Evolutionary conservation across 2,888 invertebrate species (phyloP).

Genomic region (Chrysolina americana): DNA sequence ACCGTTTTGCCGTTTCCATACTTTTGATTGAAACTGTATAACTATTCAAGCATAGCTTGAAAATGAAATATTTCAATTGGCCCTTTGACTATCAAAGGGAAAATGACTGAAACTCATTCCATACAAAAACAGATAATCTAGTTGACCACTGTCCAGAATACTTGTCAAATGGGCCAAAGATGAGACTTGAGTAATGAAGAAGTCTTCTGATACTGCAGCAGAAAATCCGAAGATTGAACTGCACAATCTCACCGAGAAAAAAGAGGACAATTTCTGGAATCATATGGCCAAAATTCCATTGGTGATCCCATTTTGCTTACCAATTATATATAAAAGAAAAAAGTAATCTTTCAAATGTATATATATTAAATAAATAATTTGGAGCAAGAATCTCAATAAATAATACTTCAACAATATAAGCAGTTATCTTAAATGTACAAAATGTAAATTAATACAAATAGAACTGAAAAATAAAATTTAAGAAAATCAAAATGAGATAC

Average conservation of each 20-base stretch:
- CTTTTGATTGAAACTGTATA: no score
- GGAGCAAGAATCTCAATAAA: slow-evolving; percentile 46
- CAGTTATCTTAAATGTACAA: slow-evolving; percentile 31
- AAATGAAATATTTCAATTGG: no score
- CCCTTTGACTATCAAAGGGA: no score
- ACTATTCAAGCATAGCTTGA: no score
- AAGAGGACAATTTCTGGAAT: slow-evolving; percentile 43
- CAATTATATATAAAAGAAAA: slow-evolving; percentile 48
- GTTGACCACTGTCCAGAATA: slow-evolving; percentile 2
- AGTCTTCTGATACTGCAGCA: neutral
- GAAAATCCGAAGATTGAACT: neutral
- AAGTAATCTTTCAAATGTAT: slow-evolving; percentile 45
- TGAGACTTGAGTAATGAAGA: slow-evolving; percentile 17
- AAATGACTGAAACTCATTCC: no score
- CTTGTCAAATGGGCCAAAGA: neutral
- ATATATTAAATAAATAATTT: slow-evolving; percentile 43
- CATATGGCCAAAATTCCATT: slow-evolving; percentile 49
- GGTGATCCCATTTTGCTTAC: slow-evolving; percentile 53
- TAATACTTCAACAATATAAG: slow-evolving; percentile 38
- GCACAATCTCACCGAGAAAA: slow-evolving; percentile 9
- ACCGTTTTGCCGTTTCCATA: no score
- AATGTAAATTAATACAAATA: slow-evolving; percentile 30
- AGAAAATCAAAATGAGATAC: slow-evolving; percentile 20
- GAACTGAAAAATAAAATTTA: slow-evolving; percentile 25
- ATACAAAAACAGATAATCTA: neutral